Evolutionary conservation across 2,113 vertebrate species (phyloP), one percentile per base, ranked within the genome.

Genomic region (Gambusia holbrooki): DNA sequence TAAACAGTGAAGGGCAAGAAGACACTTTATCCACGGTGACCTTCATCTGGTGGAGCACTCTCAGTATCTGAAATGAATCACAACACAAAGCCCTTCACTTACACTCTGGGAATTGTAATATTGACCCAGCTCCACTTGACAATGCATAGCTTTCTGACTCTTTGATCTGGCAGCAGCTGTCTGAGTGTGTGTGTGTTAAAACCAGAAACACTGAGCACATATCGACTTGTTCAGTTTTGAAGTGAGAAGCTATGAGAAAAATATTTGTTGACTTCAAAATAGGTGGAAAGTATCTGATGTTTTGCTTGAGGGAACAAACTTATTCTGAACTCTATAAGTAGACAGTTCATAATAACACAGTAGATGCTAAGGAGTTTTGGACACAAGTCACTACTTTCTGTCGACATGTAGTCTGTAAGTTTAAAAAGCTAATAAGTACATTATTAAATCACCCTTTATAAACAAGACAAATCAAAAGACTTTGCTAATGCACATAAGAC

Each of bases 141-240:
- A 84, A 89, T 83, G 85, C 82, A 87, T 67, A 80, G 81, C 87
- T 84, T 73, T 86, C 82, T 84, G 87, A 79, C 82, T 89, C 86
- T 86, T 69, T 77, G 88, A 87, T 90, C 86, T 62, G 73, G 29
- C 64, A 30, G 71, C 17, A 27, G 1, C 72, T 66, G 71, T 82
- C 74, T 79, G 75, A 40, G 86, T 88, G 71, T 54, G 58, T 51
- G 58, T n/a, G 40, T 32, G 65, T 61, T 66, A 14, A 13, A 19
- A 79, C 86, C 80, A 84, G 88, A 74, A 77, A 85, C 78, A 84
- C 62, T 74, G 84, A 86, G 85, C 79, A 80, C 83, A 73, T 89
- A 91, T 93, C 88, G 92, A 93, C 92, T 88, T 75, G 62, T 76
- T 83, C 85, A 62, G 78, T 77, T 83, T 80, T 62, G 70, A 87